phyloP scores from a whole-genome alignment of 2,113 vertebrate genomes.

The Hassar affinis region DNA sequence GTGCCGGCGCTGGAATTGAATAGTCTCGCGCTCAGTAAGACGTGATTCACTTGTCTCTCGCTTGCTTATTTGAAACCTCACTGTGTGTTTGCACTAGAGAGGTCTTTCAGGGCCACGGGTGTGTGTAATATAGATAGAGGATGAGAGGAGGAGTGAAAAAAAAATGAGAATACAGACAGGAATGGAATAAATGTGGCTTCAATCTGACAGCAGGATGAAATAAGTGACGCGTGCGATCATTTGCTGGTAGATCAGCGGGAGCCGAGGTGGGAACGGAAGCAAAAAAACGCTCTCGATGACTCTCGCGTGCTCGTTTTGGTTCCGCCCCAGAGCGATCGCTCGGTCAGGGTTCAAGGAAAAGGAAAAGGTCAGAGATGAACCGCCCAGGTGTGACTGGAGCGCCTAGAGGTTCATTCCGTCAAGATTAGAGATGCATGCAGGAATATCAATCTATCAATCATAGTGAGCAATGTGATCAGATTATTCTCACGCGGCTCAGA shows the following conservation, averaged over 20 bases:
- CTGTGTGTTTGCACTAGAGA: constrained; percentile 6
- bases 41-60: constrained; percentile 36
- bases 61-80: constrained; percentile 33
- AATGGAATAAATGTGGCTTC: background rate
- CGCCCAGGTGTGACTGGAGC: constrained; percentile 5
- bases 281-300: background rate
- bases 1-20: constrained; percentile 60
- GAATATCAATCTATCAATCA: constrained; percentile 48
- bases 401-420: background rate
- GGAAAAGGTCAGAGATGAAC: constrained; percentile 24
- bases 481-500: constrained; percentile 26
- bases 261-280: background rate
- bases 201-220: background rate
- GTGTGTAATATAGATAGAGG: constrained; percentile 21
- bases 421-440: background rate
- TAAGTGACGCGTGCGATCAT: background rate
- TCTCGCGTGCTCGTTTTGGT: background rate
- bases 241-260: background rate
- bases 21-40: constrained; percentile 43
- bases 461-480: constrained; percentile 19
- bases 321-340: background rate
- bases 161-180: background rate
- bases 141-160: background rate
- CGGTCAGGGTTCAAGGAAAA: constrained; percentile 5
- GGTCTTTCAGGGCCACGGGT: constrained; percentile 30